These are phyloP conservation scores for Motacilla tschutschensis DNA, from an alignment of 2,113 vertebrate species.

Conservation along the genomic window DNA sequence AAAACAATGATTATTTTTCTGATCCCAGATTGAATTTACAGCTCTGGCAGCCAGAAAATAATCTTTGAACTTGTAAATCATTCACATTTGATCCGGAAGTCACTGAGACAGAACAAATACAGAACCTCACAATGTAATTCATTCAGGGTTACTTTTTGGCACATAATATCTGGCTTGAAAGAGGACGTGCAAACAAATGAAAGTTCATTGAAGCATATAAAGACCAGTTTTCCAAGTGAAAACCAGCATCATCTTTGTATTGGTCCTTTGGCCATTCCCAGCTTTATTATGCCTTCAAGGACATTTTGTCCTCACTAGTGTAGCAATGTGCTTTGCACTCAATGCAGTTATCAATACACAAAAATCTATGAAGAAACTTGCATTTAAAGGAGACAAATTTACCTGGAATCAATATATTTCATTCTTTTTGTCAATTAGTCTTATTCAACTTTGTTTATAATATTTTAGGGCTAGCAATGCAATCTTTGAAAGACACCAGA, in stretches of 20 bases:
- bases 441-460: background rate
- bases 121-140: background rate
- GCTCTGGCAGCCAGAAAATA: background rate
- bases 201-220: background rate
- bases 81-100: background rate
- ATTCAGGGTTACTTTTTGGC: slow-evolving; percentile 2
- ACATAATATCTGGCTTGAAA: background rate
- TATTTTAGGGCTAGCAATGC: background rate
- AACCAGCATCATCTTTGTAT: background rate
- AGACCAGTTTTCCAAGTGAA: slow-evolving; percentile 1
- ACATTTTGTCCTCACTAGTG: background rate
- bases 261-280: background rate
- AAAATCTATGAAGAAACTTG: background rate
- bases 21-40: background rate
- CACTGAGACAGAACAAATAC: background rate
- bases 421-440: background rate
- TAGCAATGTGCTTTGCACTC: background rate
- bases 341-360: background rate
- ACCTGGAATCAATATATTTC: background rate
- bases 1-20: slow-evolving; percentile 11
- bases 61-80: background rate
- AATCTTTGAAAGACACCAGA: background rate
- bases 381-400: background rate
- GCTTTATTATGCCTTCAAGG: background rate
- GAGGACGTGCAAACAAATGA: background rate